phyloP scores from a whole-genome alignment of 2,888 invertebrate genomes.

The Phytoseiulus persimilis region DNA sequence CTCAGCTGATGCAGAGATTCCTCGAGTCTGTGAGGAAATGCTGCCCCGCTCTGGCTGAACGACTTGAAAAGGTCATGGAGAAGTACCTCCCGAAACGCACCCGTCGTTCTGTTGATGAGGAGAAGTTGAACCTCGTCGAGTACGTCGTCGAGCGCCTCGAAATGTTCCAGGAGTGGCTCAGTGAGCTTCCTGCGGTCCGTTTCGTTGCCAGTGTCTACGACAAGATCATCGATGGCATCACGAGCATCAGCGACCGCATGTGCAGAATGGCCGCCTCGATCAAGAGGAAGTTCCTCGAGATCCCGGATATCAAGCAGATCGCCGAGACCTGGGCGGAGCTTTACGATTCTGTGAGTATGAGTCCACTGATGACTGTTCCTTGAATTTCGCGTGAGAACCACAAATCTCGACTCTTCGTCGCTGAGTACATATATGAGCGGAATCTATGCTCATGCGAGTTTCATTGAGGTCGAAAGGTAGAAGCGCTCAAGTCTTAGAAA shows the following conservation, averaged over 20 bases:
- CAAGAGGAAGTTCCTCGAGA: conserved; percentile 12
- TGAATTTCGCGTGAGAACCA: no score
- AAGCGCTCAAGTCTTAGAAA: background rate
- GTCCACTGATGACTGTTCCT: no score
- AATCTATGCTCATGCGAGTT: no score
- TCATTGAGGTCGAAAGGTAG: background rate
- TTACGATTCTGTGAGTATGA: conserved; percentile 23
- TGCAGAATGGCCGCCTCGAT: background rate
- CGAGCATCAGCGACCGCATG: background rate
- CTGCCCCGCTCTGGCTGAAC: conserved; percentile 9
- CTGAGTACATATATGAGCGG: no score
- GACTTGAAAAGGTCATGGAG: background rate
- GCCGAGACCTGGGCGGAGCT: conserved; percentile 34
- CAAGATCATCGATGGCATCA: background rate
- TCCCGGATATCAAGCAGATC: conserved; percentile 21
- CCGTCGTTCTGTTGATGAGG: conserved; percentile 17
- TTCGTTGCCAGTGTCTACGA: background rate
- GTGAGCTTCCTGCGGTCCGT: background rate
- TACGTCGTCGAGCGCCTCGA: background rate
- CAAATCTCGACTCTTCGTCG: no score
- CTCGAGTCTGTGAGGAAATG: background rate
- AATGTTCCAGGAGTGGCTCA: conserved; percentile 14
- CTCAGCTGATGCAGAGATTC: background rate
- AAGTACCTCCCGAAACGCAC: background rate
- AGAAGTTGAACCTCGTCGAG: background rate